phyloP scores from a whole-genome alignment of 2,113 vertebrate genomes.

The Bos indicus region DNA sequence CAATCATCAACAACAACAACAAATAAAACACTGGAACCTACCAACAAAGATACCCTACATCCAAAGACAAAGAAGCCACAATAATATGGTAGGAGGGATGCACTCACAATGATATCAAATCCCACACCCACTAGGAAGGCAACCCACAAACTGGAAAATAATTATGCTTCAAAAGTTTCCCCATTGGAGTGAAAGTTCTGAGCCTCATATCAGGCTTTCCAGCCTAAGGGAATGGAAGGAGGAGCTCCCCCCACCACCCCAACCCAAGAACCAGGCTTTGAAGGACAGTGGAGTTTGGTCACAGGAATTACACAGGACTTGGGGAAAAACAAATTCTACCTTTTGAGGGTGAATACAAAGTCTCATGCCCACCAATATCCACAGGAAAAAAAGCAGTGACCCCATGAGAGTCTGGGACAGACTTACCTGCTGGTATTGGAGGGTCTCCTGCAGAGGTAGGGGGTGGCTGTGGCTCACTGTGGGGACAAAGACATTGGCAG shows the following conservation, averaged over 20 bases:
- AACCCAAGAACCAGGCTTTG: background rate
- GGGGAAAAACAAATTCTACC: background rate
- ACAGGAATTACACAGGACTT: background rate
- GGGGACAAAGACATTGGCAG: background rate
- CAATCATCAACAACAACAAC: background rate
- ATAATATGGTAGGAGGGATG: background rate
- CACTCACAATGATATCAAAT: background rate
- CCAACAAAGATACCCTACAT: background rate
- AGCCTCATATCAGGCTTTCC: background rate
- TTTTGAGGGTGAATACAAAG: background rate
- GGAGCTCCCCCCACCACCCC: rapidly evolving
- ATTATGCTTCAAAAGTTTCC: background rate
- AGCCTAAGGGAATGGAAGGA: background rate
- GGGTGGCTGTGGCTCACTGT: background rate
- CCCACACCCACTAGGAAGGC: background rate
- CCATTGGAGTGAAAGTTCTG: background rate
- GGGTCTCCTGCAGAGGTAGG: background rate
- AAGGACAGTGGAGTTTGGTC: background rate
- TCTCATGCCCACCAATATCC: background rate
- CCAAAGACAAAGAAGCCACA: background rate
- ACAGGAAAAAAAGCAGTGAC: background rate
- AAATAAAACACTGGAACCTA: background rate
- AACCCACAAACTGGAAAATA: background rate
- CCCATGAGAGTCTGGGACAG: background rate
- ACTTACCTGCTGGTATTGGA: background rate